Evolutionary conservation across 1,140 invertebrate species (phyloP).

Genomic region (Adoxophyes honmai): DNA sequence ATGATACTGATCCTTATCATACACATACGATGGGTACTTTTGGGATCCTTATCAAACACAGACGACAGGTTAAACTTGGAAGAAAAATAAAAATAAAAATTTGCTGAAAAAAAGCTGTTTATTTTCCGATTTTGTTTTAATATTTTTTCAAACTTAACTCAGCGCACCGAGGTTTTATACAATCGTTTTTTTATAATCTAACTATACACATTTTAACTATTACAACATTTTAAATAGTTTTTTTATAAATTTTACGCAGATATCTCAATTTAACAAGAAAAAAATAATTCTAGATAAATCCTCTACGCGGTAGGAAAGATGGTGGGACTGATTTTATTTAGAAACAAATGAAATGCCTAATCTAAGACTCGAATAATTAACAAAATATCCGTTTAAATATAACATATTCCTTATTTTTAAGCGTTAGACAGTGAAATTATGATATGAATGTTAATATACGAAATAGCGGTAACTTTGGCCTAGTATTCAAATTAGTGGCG

Average conservation of each 20-base stretch:
- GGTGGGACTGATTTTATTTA: slow-evolving; percentile 33
- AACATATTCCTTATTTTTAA: background rate
- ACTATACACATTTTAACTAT: slow-evolving; percentile 5
- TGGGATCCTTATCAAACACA: too few relatives aligned
- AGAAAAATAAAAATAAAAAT: slow-evolving; percentile 33
- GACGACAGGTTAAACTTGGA: background rate
- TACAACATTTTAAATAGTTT: slow-evolving; percentile 25
- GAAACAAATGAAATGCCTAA: slow-evolving; percentile 2
- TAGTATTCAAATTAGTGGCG: background rate
- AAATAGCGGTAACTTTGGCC: slow-evolving; percentile 8
- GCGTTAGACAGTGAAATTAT: background rate
- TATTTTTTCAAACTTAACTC: slow-evolving; percentile 22
- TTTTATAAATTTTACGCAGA: slow-evolving; percentile 20
- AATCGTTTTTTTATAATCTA: slow-evolving; percentile 13
- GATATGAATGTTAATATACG: slow-evolving; percentile 6
- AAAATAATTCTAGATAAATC: slow-evolving; percentile 25
- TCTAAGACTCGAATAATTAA: slow-evolving; percentile 8
- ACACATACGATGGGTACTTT: too few relatives aligned
- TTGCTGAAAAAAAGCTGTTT: slow-evolving; percentile 45
- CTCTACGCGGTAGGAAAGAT: slow-evolving; percentile 35
- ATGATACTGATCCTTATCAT: too few relatives aligned
- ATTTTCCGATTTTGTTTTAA: slow-evolving; percentile 32
- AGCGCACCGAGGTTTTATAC: slow-evolving; percentile 3
- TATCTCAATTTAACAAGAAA: slow-evolving; percentile 19
- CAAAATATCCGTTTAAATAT: background rate